These are phyloP conservation scores for Agrotis clavis DNA, from an alignment of 2,888 invertebrate species.

Conservation along the genomic window DNA sequence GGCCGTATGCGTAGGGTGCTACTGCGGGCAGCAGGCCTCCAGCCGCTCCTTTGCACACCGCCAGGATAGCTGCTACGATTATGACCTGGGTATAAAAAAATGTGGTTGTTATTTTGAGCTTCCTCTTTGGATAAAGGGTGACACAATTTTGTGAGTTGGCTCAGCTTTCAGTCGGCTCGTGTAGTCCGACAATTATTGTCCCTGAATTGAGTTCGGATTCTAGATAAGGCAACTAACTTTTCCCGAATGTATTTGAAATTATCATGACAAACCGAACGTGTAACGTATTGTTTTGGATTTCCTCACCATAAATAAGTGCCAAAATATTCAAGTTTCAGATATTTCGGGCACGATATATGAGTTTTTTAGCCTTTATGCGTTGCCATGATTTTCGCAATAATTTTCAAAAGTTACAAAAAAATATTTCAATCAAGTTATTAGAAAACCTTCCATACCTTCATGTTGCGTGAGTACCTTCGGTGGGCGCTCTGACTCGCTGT, in stretches of 20 bases:
- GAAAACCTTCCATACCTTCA: slow-evolving; percentile 80
- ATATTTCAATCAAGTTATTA: slow-evolving; percentile 12
- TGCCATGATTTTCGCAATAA: too few relatives aligned
- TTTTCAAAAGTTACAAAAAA: neutral
- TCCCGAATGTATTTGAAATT: too few relatives aligned
- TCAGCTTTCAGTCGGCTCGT: too few relatives aligned
- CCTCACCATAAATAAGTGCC: too few relatives aligned
- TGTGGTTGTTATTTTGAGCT: neutral
- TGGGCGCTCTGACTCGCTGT: slow-evolving; percentile 77
- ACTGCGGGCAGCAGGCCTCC: slow-evolving; percentile 77
- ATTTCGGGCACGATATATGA: neutral
- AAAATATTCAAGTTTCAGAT: neutral
- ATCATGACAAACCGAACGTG: too few relatives aligned
- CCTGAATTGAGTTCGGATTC: too few relatives aligned
- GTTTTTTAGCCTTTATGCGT: too few relatives aligned
- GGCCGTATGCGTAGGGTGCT: slow-evolving; percentile 78
- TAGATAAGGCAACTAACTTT: too few relatives aligned
- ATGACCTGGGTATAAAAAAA: slow-evolving; percentile 72
- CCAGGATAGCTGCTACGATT: slow-evolving; percentile 79
- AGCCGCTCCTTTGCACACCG: slow-evolving; percentile 78
- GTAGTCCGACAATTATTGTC: too few relatives aligned
- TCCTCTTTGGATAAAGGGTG: neutral
- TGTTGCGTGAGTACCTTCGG: slow-evolving; percentile 79
- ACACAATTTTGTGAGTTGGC: neutral
- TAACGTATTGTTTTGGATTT: too few relatives aligned